These are phyloP conservation scores for Glaucomys volans DNA, from an alignment of 2,113 vertebrate species.

Conservation along the genomic window DNA sequence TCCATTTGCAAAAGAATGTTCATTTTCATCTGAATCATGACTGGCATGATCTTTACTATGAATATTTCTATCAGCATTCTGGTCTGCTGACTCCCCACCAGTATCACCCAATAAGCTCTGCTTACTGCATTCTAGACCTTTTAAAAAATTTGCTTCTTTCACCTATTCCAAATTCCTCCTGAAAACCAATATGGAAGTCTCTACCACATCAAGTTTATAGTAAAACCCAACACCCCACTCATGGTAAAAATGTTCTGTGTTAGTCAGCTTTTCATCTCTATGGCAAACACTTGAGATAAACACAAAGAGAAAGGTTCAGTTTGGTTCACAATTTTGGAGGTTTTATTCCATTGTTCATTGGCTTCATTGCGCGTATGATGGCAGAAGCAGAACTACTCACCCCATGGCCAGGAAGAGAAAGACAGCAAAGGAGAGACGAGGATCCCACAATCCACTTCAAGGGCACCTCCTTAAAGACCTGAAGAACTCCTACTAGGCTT, in stretches of 20 bases:
- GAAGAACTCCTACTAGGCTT: not conserved
- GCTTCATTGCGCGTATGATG: no score
- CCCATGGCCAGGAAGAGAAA: not conserved
- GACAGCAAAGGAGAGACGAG: not conserved
- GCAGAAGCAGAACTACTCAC: not conserved
- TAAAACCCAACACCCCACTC: not conserved
- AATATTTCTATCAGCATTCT: not conserved
- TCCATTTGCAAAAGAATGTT: not conserved
- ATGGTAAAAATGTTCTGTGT: not conserved
- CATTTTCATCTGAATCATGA: not conserved
- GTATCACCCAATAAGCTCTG: not conserved
- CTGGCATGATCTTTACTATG: not conserved
- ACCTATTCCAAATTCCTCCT: not conserved
- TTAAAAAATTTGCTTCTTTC: not conserved
- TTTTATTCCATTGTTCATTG: not conserved
- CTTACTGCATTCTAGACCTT: not conserved
- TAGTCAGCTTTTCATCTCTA: not conserved
- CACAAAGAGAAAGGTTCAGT: no score
- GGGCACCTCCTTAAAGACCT: no score
- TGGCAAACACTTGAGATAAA: not conserved
- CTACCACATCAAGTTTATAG: no score
- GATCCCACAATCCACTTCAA: not conserved
- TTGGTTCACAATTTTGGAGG: not conserved
- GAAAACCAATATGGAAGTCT: not conserved
- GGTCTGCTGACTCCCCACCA: not conserved